Evolutionary conservation across 2,113 vertebrate species (phyloP), one percentile per base, ranked within the genome.

Genomic region (Alligator mississippiensis): DNA sequence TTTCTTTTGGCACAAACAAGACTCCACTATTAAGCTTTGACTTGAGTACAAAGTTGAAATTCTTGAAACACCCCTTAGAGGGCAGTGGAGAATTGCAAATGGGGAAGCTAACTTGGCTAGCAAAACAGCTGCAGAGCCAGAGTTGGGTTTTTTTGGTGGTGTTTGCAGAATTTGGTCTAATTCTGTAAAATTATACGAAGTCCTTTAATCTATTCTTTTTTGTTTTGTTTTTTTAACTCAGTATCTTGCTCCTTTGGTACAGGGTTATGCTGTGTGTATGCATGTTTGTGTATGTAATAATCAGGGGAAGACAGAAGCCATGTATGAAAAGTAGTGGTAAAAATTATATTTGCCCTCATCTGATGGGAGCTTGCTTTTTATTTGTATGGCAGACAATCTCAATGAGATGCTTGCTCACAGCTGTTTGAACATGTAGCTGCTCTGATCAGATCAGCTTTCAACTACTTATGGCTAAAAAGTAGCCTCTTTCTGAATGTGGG

Each of bases 61-160:
- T 81, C 80, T 76, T 7, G 8, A 38, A n/a, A 55, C 11, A 66
- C 19, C 92, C 97, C 54, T 18, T 68, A 89, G 90, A 81, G 96
- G 93, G 88, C 96, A 90, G 85, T 47, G 72, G 54, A 87, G 89
- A 82, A 25, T n/a, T 61, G 11, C 27, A 17, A 15, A n/a, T 64
- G 16, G 38, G 47, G 47, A 47, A 47, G 9, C 47, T 47, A 47
- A 47, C 7, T 47, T 27, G 76, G 55, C 64, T 90, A 59, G 60
- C 58, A 47, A 58, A 62, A 22, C n/a, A 38, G 18, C 30, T 59
- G 10, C 19, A 58, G 57, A 70, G 12, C 38, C 30, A 64, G 54
- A 79, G 30, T 54, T n/a, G 34, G 34, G 70, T 47, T 72, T 72
- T 72, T 38, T 72, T 24, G 10, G n/a, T 59, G n/a, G 18, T 59